Percentiles rank a stretch among this genome's conserved stretches.
phyloP scores from a whole-genome alignment of 1,140 invertebrate genomes.

The Temnothorax longispinosus region DNA sequence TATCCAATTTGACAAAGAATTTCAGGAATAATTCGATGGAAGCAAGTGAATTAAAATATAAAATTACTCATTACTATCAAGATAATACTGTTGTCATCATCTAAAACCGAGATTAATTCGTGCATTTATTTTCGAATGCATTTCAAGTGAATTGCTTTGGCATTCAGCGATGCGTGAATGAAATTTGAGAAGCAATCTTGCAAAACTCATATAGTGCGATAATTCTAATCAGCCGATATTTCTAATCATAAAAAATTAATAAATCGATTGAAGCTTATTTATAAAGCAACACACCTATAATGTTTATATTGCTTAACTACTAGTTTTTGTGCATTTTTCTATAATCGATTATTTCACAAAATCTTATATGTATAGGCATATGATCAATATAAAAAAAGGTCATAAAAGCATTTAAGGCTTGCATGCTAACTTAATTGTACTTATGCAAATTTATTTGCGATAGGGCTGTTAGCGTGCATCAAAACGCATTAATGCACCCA shows the following conservation, averaged over 20 bases:
- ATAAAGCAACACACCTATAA: not conserved
- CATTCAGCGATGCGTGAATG: conserved; percentile 65
- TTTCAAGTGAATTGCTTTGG: conserved; percentile 61
- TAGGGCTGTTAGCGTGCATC: conserved; percentile 10
- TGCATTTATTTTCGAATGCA: conserved; percentile 42
- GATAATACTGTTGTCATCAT: too few relatives aligned
- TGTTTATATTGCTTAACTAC: not conserved
- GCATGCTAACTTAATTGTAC: not conserved
- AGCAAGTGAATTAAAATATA: not conserved
- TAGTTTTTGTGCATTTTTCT: not conserved
- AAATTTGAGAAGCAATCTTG: conserved; percentile 26
- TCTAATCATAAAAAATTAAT: not conserved
- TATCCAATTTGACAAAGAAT: not conserved
- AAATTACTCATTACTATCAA: too few relatives aligned
- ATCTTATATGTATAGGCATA: not conserved
- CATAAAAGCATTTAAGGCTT: not conserved
- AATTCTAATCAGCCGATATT: not conserved
- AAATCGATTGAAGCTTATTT: not conserved
- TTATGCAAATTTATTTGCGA: not conserved
- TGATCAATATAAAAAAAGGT: not conserved
- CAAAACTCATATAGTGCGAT: not conserved
- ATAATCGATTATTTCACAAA: not conserved
- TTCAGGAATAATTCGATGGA: not conserved
- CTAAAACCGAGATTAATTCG: conserved; percentile 9
- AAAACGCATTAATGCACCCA: not conserved